These are phyloP conservation scores for Xenentodon cancila DNA, from an alignment of 2,797 vertebrate genomes.

Conservation along the genomic window DNA sequence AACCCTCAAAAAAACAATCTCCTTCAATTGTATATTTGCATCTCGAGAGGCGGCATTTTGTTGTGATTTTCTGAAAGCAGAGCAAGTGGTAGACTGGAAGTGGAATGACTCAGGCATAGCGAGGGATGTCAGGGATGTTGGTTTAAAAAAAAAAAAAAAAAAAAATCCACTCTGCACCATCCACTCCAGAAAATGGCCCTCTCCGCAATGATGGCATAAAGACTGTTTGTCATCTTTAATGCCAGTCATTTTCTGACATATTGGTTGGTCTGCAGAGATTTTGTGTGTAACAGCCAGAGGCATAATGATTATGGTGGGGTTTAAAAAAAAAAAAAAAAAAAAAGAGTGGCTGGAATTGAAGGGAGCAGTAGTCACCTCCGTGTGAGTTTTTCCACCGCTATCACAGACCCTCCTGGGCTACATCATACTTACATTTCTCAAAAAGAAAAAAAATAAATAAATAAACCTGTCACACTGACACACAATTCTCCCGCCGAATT, in stretches of 20 bases:
- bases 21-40: neutral
- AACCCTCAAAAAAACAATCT: neutral
- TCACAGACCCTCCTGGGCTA: slow-evolving; percentile 48
- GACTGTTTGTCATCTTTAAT: slow-evolving; percentile 69
- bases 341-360: slow-evolving; percentile 32
- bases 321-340: slow-evolving; percentile 61
- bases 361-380: slow-evolving; percentile 36
- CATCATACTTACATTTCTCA: slow-evolving; percentile 40
- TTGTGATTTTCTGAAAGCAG: slow-evolving; percentile 24
- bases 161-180: slow-evolving; percentile 21
- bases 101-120: slow-evolving; percentile 32
- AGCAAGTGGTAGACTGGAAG: slow-evolving; percentile 16
- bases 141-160: slow-evolving; percentile 27
- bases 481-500: slow-evolving; percentile 41
- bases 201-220: slow-evolving; percentile 50
- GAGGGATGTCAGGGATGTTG: slow-evolving; percentile 30
- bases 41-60: slow-evolving; percentile 5
- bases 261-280: slow-evolving; percentile 43
- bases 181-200: slow-evolving; percentile 61
- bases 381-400: slow-evolving; percentile 10
- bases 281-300: slow-evolving; percentile 49
- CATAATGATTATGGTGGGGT: slow-evolving; percentile 57
- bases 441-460: slow-evolving; percentile 30
- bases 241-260: slow-evolving; percentile 65
- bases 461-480: slow-evolving; percentile 59